phyloP scores from a whole-genome alignment of 23 tunicate genomes.

The Styela clava region DNA sequence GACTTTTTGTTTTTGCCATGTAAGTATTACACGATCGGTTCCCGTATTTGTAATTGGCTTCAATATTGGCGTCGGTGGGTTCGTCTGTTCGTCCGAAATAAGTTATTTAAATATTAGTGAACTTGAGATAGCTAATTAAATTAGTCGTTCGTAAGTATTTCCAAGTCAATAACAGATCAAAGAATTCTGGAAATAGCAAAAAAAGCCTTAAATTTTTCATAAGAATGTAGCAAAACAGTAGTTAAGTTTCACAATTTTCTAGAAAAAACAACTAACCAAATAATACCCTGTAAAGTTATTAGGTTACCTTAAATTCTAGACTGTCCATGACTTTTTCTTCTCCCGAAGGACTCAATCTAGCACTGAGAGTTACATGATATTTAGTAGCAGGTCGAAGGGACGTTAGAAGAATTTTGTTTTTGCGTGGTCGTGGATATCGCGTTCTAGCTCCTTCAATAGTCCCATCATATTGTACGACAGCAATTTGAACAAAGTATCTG shows the following conservation, averaged over 20 bases:
- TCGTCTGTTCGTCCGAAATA: background rate
- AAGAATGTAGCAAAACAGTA: background rate
- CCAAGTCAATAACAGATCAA: too few relatives aligned
- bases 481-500: background rate
- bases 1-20: constrained; percentile 2
- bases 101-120: background rate
- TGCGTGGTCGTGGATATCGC: background rate
- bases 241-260: too few relatives aligned
- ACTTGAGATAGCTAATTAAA: background rate
- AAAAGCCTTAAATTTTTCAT: background rate
- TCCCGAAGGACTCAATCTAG: background rate
- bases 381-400: background rate
- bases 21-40: background rate
- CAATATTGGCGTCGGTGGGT: background rate
- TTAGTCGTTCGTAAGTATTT: too few relatives aligned
- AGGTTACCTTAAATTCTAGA: background rate
- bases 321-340: background rate
- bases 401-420: background rate
- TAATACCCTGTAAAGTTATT: too few relatives aligned
- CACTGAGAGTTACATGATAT: background rate
- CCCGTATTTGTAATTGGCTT: background rate
- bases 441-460: background rate
- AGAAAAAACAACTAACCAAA: too few relatives aligned
- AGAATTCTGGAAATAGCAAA: too few relatives aligned
- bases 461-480: background rate